Evolutionary conservation across 2,888 invertebrate species (phyloP).

Genomic region (Apamea crenata): DNA sequence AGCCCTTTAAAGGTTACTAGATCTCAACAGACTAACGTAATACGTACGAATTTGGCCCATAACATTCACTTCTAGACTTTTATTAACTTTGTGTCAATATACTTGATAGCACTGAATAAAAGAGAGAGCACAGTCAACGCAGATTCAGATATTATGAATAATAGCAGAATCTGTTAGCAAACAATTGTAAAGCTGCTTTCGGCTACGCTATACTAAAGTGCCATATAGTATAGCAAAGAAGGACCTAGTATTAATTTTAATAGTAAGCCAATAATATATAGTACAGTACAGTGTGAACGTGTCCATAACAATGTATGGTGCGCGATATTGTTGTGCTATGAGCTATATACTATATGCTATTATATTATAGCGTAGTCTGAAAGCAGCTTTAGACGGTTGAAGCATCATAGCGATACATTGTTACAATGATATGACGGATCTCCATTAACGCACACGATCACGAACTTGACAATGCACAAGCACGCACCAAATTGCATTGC

Average conservation of each 20-base stretch:
- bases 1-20: conserved; percentile 1
- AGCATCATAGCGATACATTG: background rate
- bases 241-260: too few relatives aligned
- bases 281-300: too few relatives aligned
- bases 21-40: background rate
- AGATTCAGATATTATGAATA: background rate
- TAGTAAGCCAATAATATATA: too few relatives aligned
- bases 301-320: too few relatives aligned
- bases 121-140: background rate
- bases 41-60: background rate
- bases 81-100: background rate
- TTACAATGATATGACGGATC: conserved; percentile 11
- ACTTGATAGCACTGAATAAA: background rate
- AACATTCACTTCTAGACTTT: background rate
- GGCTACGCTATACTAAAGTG: too few relatives aligned
- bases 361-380: too few relatives aligned
- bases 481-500: background rate
- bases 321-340: too few relatives aligned
- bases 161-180: background rate
- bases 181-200: too few relatives aligned
- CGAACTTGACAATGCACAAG: background rate
- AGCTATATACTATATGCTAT: too few relatives aligned
- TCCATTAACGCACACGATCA: conserved; percentile 6
- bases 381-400: background rate
- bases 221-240: too few relatives aligned